Evolutionary conservation across 2,113 vertebrate species (phyloP), one percentile per base, ranked within the genome.

Genomic region (Notarius lentiginosus): DNA sequence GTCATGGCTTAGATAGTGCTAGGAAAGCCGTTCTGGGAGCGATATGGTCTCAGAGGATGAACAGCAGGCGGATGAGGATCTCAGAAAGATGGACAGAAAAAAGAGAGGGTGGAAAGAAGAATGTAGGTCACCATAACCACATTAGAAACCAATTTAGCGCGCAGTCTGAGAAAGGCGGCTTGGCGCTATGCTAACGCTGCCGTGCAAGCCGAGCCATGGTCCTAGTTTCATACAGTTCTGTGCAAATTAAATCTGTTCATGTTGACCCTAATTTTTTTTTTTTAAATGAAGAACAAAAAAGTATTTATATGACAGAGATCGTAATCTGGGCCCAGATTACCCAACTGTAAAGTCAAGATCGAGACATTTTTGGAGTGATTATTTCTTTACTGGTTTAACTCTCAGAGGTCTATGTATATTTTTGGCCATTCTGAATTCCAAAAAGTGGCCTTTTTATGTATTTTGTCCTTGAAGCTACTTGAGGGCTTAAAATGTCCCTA

Each of bases 61-160:
- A 27, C n/a, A 82, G 68, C 47, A 55, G 79, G 17, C 18, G 24
- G 24, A 82, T 34, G 34, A 24, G 58, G 79, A 81, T 61, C 56
- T 22, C 24, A n/a, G 55, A 30, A 66, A 41, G 56, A 53, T 20
- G 27, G 34, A 68, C 65, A 85, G 76, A 82, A 87, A 86, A 87
- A 85, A 85, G 81, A 87, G 88, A 91, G 86, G 86, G 83, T 0
- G 90, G 85, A 91, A 90, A 84, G 88, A 90, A 89, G 93, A 95
- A 94, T 95, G 92, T 94, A 91, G 94, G 94, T 93, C 94, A 92
- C 89, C 89, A 86, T 92, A 91, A 94, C 93, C 93, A 92, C 92
- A 92, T 94, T 94, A 94, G 90, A 89, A 80, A 30, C 91, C 68
- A 76, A 85, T 76, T 82, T 82, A 85, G 70, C 58, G n/a, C 68